phyloP scores from a whole-genome alignment of 2,888 invertebrate species.

The Agrenia bidenticulata region DNA sequence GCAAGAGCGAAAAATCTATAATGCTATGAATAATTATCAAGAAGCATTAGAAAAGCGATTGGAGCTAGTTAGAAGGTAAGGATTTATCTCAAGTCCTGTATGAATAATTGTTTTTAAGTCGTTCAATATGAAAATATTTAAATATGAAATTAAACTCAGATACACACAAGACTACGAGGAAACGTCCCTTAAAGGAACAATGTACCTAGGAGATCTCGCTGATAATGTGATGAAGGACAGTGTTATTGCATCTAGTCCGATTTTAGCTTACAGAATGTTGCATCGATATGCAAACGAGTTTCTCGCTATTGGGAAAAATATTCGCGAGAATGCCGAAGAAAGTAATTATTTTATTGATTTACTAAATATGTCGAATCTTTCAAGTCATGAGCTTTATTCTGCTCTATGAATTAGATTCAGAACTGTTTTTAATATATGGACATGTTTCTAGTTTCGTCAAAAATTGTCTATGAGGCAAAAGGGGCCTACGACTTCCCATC shows the following conservation, averaged over 20 bases:
- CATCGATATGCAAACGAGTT: constrained; percentile 28
- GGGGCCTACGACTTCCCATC: constrained; percentile 27
- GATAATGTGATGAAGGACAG: background rate
- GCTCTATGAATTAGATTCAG: background rate
- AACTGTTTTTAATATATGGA: too few species aligned
- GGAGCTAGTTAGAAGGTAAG: constrained; percentile 4
- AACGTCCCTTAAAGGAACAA: background rate
- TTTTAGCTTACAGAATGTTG: constrained; percentile 31
- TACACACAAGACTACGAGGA: constrained; percentile 21
- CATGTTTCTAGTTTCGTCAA: background rate
- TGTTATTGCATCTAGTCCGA: constrained; percentile 6
- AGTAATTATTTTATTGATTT: background rate
- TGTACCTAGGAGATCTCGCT: background rate
- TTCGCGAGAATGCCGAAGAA: background rate
- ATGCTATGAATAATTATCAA: constrained; percentile 11
- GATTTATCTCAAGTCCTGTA: too few species aligned
- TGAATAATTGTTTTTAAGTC: too few species aligned
- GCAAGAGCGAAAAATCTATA: constrained; percentile 24
- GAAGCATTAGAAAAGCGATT: background rate
- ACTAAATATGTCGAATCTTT: background rate
- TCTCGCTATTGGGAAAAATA: background rate
- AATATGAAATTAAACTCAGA: too few species aligned
- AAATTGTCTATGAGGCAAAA: background rate
- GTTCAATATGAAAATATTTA: too few species aligned
- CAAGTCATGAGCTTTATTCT: background rate